Conservation (phyloP, 2,113 vertebrate genomes). For the Toxotes chatareus region DNA sequence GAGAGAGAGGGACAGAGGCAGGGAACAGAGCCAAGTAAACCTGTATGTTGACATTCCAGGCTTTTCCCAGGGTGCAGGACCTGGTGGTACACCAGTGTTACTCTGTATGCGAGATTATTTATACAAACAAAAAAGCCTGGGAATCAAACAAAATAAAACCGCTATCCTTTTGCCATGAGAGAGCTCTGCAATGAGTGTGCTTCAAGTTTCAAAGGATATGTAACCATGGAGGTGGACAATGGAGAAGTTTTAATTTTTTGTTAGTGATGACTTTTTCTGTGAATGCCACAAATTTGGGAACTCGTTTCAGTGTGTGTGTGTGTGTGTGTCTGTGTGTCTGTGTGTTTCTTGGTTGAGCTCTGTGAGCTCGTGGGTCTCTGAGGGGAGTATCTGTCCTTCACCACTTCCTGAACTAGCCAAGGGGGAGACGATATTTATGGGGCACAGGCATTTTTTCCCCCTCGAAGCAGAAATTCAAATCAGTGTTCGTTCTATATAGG, state of each 20-base stretch:
- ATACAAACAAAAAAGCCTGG: slow-evolving; percentile 48
- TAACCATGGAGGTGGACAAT: background rate
- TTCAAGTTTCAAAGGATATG: background rate
- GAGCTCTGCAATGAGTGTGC: slow-evolving; percentile 20
- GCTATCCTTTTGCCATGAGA: slow-evolving; percentile 35
- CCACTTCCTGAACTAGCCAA: slow-evolving; percentile 71
- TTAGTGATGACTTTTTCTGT: background rate
- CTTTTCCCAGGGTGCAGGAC: slow-evolving; percentile 64
- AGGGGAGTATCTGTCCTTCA: slow-evolving; percentile 68
- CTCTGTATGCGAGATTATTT: slow-evolving; percentile 62
- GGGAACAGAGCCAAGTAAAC: slow-evolving; percentile 60
- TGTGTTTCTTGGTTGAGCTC: slow-evolving; percentile 29
- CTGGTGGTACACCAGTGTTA: slow-evolving; percentile 39
- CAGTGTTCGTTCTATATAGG: slow-evolving; percentile 57
- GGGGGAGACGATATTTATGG: slow-evolving; percentile 64
- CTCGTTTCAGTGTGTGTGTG: slow-evolving; percentile 18
- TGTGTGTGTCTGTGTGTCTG: slow-evolving; percentile 37
- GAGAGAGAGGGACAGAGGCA: slow-evolving; percentile 26
- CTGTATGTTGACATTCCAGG: slow-evolving; percentile 73
- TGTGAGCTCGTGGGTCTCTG: slow-evolving; percentile 50
- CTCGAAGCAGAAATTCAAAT: slow-evolving; percentile 45
- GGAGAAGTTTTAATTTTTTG: background rate
- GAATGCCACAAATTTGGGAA: slow-evolving; percentile 6
- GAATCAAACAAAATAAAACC: slow-evolving; percentile 60
- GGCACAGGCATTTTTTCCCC: slow-evolving; percentile 2